phyloP scores from a whole-genome alignment of 2,888 invertebrate species.

The Hypena proboscidalis region DNA sequence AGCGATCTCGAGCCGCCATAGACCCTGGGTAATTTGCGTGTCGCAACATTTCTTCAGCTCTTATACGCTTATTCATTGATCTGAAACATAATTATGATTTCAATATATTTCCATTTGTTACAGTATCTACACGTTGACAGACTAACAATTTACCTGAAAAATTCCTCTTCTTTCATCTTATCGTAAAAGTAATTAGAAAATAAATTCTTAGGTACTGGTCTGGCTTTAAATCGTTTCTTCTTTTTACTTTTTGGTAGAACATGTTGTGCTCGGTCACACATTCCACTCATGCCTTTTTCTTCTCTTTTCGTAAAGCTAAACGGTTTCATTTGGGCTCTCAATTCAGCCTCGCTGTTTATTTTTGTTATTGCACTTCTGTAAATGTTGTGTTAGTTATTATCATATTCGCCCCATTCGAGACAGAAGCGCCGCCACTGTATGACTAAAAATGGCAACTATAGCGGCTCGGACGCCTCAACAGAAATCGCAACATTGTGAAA shows the following conservation, averaged over 20 bases:
- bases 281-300: constrained; percentile 75
- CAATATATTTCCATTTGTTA: too few relatives aligned
- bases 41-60: constrained; percentile 89
- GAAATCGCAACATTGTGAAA: too few relatives aligned
- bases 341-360: constrained; percentile 85
- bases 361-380: constrained; percentile 85
- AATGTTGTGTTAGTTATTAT: constrained; percentile 21
- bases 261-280: constrained; percentile 66
- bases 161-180: constrained; percentile 90
- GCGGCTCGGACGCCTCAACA: too few relatives aligned
- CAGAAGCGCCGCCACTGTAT: too few relatives aligned
- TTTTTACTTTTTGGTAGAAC: constrained; percentile 68
- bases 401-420: too few relatives aligned
- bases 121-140: neutral
- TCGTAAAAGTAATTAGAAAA: constrained; percentile 90
- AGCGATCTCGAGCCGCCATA: constrained; percentile 87
- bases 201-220: constrained; percentile 88
- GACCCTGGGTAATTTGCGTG: constrained; percentile 88
- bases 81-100: constrained; percentile 68
- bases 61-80: constrained; percentile 87
- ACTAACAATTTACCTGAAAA: constrained; percentile 83
- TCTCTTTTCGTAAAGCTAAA: constrained; percentile 87
- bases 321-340: constrained; percentile 87
- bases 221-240: constrained; percentile 87
- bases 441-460: too few relatives aligned